Percentiles rank a stretch among this genome's conserved stretches.
These are phyloP conservation scores for Channallabes apus DNA, from an alignment of 2,797 vertebrate genomes.

Conservation along the genomic window DNA sequence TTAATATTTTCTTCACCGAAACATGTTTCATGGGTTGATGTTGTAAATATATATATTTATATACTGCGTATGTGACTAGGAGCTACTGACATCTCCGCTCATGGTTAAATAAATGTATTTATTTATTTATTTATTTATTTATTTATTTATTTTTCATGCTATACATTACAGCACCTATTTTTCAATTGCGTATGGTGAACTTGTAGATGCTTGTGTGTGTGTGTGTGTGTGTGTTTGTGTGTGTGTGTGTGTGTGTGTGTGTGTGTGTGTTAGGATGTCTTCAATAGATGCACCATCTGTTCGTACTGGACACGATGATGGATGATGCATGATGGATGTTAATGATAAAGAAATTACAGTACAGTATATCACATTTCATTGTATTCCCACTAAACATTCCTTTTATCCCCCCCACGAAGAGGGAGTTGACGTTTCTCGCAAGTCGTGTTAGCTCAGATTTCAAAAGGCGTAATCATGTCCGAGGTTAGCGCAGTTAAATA, in stretches of 20 bases:
- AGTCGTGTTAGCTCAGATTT: constrained; percentile 13
- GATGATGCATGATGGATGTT: constrained; percentile 34
- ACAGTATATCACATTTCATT: constrained; percentile 1
- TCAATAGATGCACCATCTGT: constrained; percentile 21
- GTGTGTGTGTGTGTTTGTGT: constrained; percentile 13
- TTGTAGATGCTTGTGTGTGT: constrained; percentile 1
- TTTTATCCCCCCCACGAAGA: neutral
- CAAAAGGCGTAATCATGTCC: constrained; percentile 8
- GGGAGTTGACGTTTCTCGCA: constrained; percentile 3
- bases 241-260: no score
- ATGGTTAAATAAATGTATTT: constrained; percentile 17
- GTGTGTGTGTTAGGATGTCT: constrained; percentile 9
- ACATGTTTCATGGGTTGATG: constrained; percentile 25
- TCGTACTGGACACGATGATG: constrained; percentile 1
- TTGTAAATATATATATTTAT: neutral
- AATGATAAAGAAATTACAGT: neutral
- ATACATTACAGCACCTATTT: neutral
- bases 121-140: no score
- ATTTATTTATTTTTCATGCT: neutral
- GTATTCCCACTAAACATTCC: neutral
- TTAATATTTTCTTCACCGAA: constrained; percentile 21
- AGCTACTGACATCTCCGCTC: constrained; percentile 11
- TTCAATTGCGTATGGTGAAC: neutral
- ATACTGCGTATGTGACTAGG: neutral
- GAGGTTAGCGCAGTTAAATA: constrained; percentile 11